A percentile compares a stretch with the other conserved stretches of the same genome.
Evolutionary conservation across 2,888 invertebrate genomes (phyloP).

Genomic region (Geotrupes spiniger): DNA sequence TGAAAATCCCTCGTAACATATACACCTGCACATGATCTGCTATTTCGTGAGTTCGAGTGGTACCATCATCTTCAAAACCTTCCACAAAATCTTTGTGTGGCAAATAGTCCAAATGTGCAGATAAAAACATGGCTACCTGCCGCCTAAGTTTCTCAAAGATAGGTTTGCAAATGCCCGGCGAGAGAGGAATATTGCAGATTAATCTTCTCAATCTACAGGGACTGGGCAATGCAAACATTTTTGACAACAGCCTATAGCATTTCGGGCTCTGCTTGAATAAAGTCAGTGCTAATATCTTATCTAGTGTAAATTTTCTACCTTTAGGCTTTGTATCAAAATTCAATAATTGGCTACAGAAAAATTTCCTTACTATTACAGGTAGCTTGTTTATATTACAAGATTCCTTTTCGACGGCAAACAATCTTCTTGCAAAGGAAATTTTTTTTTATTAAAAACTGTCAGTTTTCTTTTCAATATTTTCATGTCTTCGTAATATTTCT

Average conservation of each 20-base stretch:
- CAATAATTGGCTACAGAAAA: no score
- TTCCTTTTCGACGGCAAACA: no score
- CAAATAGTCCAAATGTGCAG: neutral
- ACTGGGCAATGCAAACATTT: neutral
- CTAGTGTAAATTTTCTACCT: neutral
- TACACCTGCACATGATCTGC: constrained; percentile 23
- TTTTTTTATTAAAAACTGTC: no score
- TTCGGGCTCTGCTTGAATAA: no score
- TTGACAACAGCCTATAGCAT: neutral
- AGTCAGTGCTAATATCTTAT: neutral
- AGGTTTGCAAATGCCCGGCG: neutral
- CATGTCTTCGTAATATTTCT: no score
- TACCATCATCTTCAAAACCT: neutral
- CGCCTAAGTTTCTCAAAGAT: neutral
- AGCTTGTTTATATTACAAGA: no score
- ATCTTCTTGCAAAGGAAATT: no score
- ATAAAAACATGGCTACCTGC: no score
- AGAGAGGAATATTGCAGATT: neutral
- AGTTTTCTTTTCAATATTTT: no score
- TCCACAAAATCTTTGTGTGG: neutral
- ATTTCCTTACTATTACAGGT: no score
- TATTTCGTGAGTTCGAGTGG: constrained; percentile 7
- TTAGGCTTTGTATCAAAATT: no score
- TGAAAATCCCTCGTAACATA: constrained; percentile 19
- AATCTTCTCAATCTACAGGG: neutral